phyloP scores from a whole-genome alignment of 2,888 invertebrate species.

The Aspidapion aeneum region DNA sequence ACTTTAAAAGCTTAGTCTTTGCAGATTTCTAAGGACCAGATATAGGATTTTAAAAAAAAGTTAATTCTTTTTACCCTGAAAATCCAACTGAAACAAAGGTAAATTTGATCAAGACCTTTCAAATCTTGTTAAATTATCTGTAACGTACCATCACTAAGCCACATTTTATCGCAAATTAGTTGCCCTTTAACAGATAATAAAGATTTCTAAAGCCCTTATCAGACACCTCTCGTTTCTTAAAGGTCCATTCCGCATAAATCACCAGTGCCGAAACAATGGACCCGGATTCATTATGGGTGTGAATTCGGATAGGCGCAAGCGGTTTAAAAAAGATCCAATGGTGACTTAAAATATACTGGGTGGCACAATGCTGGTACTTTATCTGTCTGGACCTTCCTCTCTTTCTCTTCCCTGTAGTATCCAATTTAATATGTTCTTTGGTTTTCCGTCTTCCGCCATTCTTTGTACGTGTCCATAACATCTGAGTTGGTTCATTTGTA shows the following conservation, averaged over 20 bases:
- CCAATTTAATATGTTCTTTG: too few species aligned
- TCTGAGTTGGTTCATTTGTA: too few species aligned
- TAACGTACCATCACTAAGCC: neutral
- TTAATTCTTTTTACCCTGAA: too few species aligned
- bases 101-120: neutral
- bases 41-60: too few species aligned
- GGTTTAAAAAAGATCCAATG: neutral
- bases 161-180: neutral
- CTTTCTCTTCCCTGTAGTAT: too few species aligned
- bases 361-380: too few species aligned
- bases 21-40: too few species aligned
- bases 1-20: too few species aligned
- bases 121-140: neutral
- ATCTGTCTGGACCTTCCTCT: too few species aligned
- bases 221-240: neutral
- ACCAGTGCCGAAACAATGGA: neutral
- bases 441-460: too few species aligned
- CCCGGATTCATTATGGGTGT: neutral
- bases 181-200: neutral
- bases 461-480: too few species aligned
- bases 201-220: neutral
- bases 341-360: neutral
- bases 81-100: too few species aligned
- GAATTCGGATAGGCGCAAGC: neutral
- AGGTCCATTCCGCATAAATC: neutral